Base-by-base conservation (phyloP, 2,113 vertebrate genomes). In the Calidris pygmaea region DNA sequence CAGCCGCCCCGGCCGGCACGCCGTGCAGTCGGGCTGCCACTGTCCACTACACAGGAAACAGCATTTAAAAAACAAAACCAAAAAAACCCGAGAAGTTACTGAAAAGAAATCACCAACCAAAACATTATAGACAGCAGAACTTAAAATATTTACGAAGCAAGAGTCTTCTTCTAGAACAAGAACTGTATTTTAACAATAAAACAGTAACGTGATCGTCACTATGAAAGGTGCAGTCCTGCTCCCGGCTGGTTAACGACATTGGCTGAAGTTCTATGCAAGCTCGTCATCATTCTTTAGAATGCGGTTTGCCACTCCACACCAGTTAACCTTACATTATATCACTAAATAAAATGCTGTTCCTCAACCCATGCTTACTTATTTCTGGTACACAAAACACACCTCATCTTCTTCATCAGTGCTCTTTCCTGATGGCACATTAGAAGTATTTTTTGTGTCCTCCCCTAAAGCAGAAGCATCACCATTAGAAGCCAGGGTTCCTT, bases 401-500 rank as follows among this genome's bases (percentile, higher is more conserved):
- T 99, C 99, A 92, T 99, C 99, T 96, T 99, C 99, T 97, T 99
- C 99, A 93, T 99, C 99, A 67, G 99, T 99, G 98, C 99, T 99
- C 98, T 99, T 99, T 97, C 99, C 99, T 94, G 99, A 99, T 71
- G 99, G 98, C 63, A 99, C 98, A 98, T 98, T 98, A 95, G 99
- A 99, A 98, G 98, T 98, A 98, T 98, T 98, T 98, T 99, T 99
- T 94, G 99, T 98, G 97, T 99, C 99, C 98, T 99, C 99, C 92
- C 99, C 99, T 98, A 99, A 98, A 97, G 98, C 96, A 97, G 98
- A 98, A 96, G 99, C 98, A 97, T 99, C 99, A 97, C 99, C 99
- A 93, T 99, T 99, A 97, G 99, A 98, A 88, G 98, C 98, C 95
- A 97, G 98, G 76, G 98, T 99, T 97, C 99, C 99, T 98, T 99